These are phyloP conservation scores for Mus spicilegus DNA, from an alignment of 2,113 vertebrate genomes.

Conservation along the genomic window DNA sequence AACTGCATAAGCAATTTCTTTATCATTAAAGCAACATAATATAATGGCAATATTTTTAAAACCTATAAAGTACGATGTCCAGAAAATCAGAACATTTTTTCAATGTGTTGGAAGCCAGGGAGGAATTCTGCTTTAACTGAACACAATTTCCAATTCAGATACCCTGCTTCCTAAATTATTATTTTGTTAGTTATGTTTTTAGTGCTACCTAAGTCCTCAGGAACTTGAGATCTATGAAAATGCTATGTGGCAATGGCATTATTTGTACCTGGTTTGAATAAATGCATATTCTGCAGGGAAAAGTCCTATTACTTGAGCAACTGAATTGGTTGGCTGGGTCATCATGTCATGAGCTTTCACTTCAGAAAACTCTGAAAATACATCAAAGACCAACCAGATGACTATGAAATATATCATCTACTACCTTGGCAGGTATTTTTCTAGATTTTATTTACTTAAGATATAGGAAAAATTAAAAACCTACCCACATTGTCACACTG, in stretches of 20 bases:
- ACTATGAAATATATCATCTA: not conserved
- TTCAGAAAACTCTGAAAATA: not conserved
- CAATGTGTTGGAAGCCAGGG: not conserved
- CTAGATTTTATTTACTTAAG: constrained; percentile 11
- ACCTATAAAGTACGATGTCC: not conserved
- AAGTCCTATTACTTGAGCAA: not conserved
- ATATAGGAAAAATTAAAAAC: constrained; percentile 22
- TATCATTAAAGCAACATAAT: not conserved
- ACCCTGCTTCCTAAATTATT: not conserved
- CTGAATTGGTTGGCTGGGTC: not conserved
- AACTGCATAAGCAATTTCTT: not conserved
- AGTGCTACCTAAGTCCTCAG: not conserved
- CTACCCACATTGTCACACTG: not conserved
- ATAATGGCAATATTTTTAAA: not conserved
- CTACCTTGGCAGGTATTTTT: not conserved
- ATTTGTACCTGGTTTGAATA: not conserved
- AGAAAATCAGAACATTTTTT: not conserved
- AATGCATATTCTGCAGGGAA: not conserved
- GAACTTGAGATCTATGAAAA: constrained; percentile 23
- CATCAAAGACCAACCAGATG: not conserved
- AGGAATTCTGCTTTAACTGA: not conserved
- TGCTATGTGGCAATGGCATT: not conserved
- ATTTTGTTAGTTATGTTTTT: not conserved
- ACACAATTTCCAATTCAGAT: not conserved
- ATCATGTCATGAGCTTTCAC: not conserved